Conservation (phyloP, 2,888 invertebrate species). For the Frankliniella fusca region DNA sequence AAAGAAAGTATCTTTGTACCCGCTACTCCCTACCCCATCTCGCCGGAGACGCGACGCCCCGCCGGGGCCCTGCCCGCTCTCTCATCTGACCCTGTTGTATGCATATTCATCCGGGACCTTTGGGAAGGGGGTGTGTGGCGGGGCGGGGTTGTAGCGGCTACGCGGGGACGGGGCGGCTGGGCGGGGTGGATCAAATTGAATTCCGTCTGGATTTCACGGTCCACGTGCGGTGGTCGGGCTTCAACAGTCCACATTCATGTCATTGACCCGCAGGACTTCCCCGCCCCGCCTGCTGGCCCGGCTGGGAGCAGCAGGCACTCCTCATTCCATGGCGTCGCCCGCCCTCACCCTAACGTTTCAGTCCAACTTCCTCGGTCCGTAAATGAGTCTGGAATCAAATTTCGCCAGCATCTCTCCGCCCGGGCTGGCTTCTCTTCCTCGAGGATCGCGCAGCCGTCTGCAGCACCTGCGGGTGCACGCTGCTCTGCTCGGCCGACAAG, state of each 20-base stretch:
- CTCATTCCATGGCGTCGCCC: neutral
- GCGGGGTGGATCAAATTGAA: neutral
- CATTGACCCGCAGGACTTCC: neutral
- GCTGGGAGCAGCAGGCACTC: no score
- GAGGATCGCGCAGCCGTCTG: neutral
- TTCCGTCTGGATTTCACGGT: slow-evolving; percentile 26
- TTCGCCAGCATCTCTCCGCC: neutral
- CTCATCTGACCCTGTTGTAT: neutral
- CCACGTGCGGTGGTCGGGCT: neutral
- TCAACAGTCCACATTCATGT: slow-evolving; percentile 15
- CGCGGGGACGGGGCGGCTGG: neutral
- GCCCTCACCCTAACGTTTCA: neutral
- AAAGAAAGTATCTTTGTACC: no score
- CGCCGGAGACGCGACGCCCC: neutral
- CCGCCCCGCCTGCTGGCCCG: neutral
- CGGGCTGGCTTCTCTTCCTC: neutral
- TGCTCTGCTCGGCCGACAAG: neutral
- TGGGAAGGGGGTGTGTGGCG: neutral
- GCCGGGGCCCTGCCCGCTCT: neutral
- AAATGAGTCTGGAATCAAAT: slow-evolving; percentile 1
- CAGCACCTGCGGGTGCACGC: neutral
- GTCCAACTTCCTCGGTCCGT: neutral
- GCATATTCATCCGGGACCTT: slow-evolving; percentile 7
- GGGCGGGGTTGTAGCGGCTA: no score
- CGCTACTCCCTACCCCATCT: no score